Evolutionary conservation across 2,888 invertebrate species (phyloP), one percentile per base, ranked within the genome.

Genomic region (Furcula furcula): DNA sequence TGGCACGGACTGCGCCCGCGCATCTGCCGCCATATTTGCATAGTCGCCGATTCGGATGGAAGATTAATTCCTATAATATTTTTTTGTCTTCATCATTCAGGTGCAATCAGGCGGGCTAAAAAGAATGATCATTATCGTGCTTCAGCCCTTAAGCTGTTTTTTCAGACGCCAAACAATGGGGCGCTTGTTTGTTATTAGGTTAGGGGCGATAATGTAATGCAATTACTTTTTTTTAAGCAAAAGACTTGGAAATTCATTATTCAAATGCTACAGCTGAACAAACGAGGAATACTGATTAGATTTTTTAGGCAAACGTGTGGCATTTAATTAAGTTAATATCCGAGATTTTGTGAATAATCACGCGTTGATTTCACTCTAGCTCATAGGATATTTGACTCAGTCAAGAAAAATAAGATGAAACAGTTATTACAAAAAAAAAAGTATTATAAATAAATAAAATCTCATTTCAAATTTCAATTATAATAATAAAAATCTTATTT

Each of bases 181-280:
- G 80, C 78, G 80, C 73, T 77, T 82, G 76, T 85, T 84, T 84
- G 81, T 81, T 88, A 86, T 86, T 83, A 76, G 79, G 82, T 85
- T 78, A 76, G 88, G 87, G 86, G 87, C 85, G 87, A 86, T 86
- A 88, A 87, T 86, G 77, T 81, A 76, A 86, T 85, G 84, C 85
- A 87, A 87, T 86, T 81, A 86, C 65, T 76, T 79, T 85, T 82
- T 82, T 79, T 77, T 68, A 43, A 30, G 37, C 42, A 66, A 78
- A 81, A 83, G 79, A 76, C 51, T 46, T 43, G 59, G 67, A 73
- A 77, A 80, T 68, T 84, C 78, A 81, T 85, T 84, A 86, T 87
- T 86, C 78, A 83, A 87, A 86, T 83, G 77, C 73, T 73, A 80
- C 85, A 85, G 87, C 86, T 86, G 87, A 85, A 68, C 76, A 75